Conservation (phyloP, 2,888 invertebrate genomes). For the Brachynemurus nebulosus region DNA sequence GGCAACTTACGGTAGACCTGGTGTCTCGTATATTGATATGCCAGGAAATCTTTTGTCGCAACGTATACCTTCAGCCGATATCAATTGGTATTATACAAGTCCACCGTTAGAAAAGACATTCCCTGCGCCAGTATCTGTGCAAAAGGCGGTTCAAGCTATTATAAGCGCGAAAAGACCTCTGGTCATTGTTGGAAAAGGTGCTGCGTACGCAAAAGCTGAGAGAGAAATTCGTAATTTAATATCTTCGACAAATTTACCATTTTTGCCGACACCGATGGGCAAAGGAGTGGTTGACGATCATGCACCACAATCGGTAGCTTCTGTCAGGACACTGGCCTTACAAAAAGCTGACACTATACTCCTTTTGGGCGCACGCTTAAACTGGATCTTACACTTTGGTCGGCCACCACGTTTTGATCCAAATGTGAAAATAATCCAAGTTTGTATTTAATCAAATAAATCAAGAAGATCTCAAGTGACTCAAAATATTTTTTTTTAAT, state of each 20-base stretch:
- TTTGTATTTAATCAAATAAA: slow-evolving; percentile 21
- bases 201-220: slow-evolving; percentile 72
- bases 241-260: slow-evolving; percentile 60
- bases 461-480: too few species aligned
- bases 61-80: slow-evolving; percentile 27
- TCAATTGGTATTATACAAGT: slow-evolving; percentile 34
- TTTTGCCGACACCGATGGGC: slow-evolving; percentile 92
- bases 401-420: slow-evolving; percentile 68
- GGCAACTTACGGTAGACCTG: slow-evolving; percentile 76
- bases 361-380: slow-evolving; percentile 79
- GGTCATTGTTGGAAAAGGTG: slow-evolving; percentile 78
- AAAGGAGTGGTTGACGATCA: slow-evolving; percentile 66
- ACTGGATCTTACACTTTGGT: slow-evolving; percentile 98
- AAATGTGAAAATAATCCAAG: slow-evolving; percentile 81
- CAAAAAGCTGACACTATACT: slow-evolving; percentile 80
- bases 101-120: slow-evolving; percentile 50
- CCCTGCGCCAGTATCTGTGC: slow-evolving; percentile 56
- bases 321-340: slow-evolving; percentile 76
- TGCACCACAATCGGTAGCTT: slow-evolving; percentile 60
- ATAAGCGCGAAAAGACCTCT: slow-evolving; percentile 65
- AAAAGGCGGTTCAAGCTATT: slow-evolving; percentile 54
- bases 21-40: slow-evolving; percentile 81
- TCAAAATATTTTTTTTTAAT: slow-evolving; percentile 14
- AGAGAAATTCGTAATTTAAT: slow-evolving; percentile 54
- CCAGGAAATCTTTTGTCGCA: slow-evolving; percentile 69